phyloP scores from a whole-genome alignment of 2,797 vertebrate species.

The Notolepis coatsorum region DNA sequence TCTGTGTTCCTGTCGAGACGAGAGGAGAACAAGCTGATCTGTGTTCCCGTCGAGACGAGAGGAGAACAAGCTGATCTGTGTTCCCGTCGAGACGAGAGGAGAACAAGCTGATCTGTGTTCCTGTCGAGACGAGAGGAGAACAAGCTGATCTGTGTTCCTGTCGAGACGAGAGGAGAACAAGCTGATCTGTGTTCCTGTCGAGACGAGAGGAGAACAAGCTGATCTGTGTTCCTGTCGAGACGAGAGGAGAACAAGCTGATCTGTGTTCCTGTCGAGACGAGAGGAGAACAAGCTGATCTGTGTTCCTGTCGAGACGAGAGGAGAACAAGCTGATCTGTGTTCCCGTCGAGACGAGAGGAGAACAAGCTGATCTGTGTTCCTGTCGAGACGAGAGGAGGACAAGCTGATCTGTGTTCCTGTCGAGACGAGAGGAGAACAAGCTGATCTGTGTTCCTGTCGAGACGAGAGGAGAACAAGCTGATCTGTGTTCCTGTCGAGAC shows the following conservation, averaged over 20 bases:
- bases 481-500: conserved; percentile 53
- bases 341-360: too few relatives aligned
- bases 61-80: too few relatives aligned
- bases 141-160: too few relatives aligned
- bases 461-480: too few relatives aligned
- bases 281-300: too few relatives aligned
- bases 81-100: conserved; percentile 76
- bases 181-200: conserved; percentile 71
- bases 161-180: conserved; percentile 79
- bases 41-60: conserved; percentile 69
- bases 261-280: conserved; percentile 67
- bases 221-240: conserved; percentile 78
- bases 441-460: conserved; percentile 52
- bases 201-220: conserved; percentile 70
- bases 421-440: too few relatives aligned
- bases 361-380: conserved; percentile 59
- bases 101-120: conserved; percentile 74
- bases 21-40: conserved; percentile 73
- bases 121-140: conserved; percentile 66
- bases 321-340: conserved; percentile 63
- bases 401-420: conserved; percentile 56
- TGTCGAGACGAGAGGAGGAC: too few relatives aligned
- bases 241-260: conserved; percentile 74
- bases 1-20: conserved; percentile 78
- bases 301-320: conserved; percentile 77